Conservation (phyloP, 2,797 vertebrate species). For the Tangara arthus region DNA sequence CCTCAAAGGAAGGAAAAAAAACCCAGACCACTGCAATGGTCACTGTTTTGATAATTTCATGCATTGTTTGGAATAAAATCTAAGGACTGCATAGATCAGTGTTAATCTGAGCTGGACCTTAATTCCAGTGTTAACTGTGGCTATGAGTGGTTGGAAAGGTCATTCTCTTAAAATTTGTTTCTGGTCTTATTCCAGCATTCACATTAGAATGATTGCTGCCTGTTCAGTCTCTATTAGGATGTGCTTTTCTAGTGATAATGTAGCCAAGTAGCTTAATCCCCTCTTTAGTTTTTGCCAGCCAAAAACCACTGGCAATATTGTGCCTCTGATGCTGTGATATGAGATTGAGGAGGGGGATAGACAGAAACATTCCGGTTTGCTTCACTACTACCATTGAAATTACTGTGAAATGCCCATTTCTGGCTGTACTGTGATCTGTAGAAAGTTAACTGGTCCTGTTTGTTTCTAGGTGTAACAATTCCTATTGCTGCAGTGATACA, state of each 20-base stretch:
- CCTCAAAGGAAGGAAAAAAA: neutral
- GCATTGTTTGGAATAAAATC: neutral
- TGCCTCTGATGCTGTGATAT: neutral
- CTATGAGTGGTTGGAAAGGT: neutral
- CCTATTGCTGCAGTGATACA: neutral
- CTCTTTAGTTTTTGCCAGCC: neutral
- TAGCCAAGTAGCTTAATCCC: neutral
- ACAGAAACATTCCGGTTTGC: neutral
- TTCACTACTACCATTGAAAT: neutral
- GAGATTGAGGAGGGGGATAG: neutral
- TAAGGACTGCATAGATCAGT: neutral
- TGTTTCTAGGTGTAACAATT: neutral
- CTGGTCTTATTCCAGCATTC: conserved; percentile 8
- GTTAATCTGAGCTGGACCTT: neutral
- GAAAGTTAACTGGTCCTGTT: neutral
- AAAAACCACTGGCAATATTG: neutral
- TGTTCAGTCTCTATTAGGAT: neutral
- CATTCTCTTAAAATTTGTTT: neutral
- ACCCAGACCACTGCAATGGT: accelerated
- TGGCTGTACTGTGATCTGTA: neutral
- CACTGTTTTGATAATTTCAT: neutral
- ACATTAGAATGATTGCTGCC: conserved; percentile 8
- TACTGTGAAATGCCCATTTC: neutral
- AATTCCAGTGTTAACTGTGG: neutral
- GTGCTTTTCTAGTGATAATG: neutral